Evolutionary conservation across 2,797 vertebrate species (phyloP), one percentile per base, ranked within the genome.

Genomic region (Phataginus tricuspis): DNA sequence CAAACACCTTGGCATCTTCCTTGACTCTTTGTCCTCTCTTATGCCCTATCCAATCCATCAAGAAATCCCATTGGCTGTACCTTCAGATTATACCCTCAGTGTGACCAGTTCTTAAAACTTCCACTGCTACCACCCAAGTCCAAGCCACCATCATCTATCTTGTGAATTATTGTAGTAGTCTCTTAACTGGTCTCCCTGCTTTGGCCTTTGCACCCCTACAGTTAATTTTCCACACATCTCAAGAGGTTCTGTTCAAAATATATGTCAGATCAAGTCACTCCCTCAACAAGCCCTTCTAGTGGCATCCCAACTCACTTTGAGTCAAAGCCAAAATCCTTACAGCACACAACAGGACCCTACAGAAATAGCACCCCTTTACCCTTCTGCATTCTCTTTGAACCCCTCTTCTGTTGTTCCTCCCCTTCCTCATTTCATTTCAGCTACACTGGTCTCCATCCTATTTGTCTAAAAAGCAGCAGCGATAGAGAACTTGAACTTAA

Each of bases 241-340:
- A 80, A 77, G 71, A 72, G 72, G 61, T 72, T 94, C 31, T 92
- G 2, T 39, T 75, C 53, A 85, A 59, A 55, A 59, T 29, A 77
- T 66, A 49, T 57, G 15, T 94, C 84, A 92, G 27, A 64, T 91
- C 25, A 74, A 95, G 8, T 61, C 16, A 89, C 21, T 53, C 16
- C 4, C 71, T 34, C 19, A n/a, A 86, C 34, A 77, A 91, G 86
- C 80, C 15, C 27, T 80, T 80, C 71, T 29, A 79, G 4, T 64
- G 19, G 37, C 34, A 80, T 21, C 25, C 23, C 15, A 85, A 19
- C 31, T 68, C 39, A 49, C 39, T 93, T 86, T 77, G 49, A 88
- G 39, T 93, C 68, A 91, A 93, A 66, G 27, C 10, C 59, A 55
- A 96, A 93, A 89, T 78, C 25, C 21, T 79, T 57, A 85, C 61